Conservation (phyloP, 2,797 vertebrate genomes). For the Ambastaia sidthimunki region DNA sequence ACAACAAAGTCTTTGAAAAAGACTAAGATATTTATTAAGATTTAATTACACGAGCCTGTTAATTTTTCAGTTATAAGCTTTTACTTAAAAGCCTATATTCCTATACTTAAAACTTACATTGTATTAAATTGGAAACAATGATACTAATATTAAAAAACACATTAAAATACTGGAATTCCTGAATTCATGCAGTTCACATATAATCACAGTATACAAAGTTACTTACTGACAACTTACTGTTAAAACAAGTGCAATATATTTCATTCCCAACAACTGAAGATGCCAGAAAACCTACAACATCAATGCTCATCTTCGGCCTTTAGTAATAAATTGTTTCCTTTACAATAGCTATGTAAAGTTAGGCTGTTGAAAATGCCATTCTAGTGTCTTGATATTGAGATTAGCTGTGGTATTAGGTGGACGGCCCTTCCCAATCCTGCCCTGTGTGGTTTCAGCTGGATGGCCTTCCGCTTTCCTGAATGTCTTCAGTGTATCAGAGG, state of each 20-base stretch:
- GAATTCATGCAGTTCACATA: neutral
- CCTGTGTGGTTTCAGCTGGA: conserved; percentile 48
- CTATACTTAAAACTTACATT: conserved; percentile 12
- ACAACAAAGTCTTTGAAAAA: neutral
- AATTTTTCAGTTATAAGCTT: neutral
- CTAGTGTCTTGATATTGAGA: conserved; percentile 8
- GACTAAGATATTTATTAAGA: conserved; percentile 14
- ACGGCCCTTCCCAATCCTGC: conserved; percentile 73
- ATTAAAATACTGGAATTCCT: neutral
- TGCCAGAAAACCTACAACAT: neutral
- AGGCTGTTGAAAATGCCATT: neutral
- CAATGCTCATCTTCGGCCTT: neutral
- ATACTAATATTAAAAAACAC: neutral
- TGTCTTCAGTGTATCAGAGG: conserved; percentile 76
- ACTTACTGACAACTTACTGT: neutral
- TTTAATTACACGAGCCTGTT: neutral
- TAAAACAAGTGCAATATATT: neutral
- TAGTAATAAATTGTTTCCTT: neutral
- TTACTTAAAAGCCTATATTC: neutral
- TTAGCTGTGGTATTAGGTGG: conserved; percentile 80
- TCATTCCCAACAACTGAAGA: neutral
- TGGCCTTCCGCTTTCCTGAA: conserved; percentile 66
- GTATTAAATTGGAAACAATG: neutral
- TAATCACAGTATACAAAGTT: neutral
- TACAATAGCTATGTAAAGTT: neutral